Evolutionary conservation across 2,113 vertebrate species (phyloP), one percentile per base, ranked within the genome.

Genomic region (Ophiodon elongatus): DNA sequence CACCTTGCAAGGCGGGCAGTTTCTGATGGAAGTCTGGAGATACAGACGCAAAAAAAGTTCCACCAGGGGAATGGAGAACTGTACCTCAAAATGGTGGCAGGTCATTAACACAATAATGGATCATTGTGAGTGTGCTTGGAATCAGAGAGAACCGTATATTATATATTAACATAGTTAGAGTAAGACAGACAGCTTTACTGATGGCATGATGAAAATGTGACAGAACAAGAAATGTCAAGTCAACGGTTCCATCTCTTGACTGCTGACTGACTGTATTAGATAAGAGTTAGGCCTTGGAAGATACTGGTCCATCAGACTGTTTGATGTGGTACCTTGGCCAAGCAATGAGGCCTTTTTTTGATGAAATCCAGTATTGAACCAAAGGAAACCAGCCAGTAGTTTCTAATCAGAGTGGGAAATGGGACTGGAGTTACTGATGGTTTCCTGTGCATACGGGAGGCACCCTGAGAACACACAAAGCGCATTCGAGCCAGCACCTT

Each of bases 371-470:
- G 65, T 79, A 85, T 74, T 43, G 82, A 90, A 80, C 83, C 39
- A 88, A 87, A 86, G 37, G 80, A 91, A 91, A 90, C 68, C 76
- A 86, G 76, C 88, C 72, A 70, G 89, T 87, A 83, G 87, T 88
- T 92, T 90, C 84, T 89, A 93, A 94, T 95, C 91, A 91, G 68
- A 72, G 78, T 84, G 81, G 83, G 87, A 93, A 92, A 93, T 92
- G 76, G 89, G 79, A 75, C 68, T 45, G 43, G 85, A 88, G 84
- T 91, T 88, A 93, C 90, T 87, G 88, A 93, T 92, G 86, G 88
- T 79, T 83, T 80, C 63, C 79, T 62, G 81, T 83, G 86, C 86
- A 79, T 64, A 62, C n/a, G 27, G 56, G 80, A 90, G 85, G 88
- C 92, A 82, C 80, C 74, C 63, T 64, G 80, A 92, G 80, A 90